Evolutionary conservation across 2,797 vertebrate genomes (phyloP).

Genomic region (Craterocephalus amniculus): DNA sequence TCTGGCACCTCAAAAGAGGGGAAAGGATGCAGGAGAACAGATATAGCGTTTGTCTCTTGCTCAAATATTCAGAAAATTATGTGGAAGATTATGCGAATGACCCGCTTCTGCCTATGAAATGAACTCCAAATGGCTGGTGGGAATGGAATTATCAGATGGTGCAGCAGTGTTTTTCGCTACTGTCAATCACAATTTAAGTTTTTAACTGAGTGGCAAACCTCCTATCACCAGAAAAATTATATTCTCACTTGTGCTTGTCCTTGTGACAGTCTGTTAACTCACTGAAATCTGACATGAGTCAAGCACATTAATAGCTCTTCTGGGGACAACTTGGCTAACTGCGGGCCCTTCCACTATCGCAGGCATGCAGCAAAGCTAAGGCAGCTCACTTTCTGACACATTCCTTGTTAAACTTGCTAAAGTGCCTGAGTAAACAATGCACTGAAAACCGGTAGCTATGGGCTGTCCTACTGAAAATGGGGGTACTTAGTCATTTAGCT

Average conservation of each 20-base stretch:
- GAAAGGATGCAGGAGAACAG: slow-evolving; percentile 7
- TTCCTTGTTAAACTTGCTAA: slow-evolving; percentile 40
- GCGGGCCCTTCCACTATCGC: slow-evolving; percentile 22
- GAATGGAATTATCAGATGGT: slow-evolving; percentile 23
- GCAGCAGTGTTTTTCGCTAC: neutral
- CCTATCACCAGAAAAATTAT: slow-evolving; percentile 18
- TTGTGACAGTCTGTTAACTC: slow-evolving; percentile 32
- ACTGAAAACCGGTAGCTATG: slow-evolving; percentile 39
- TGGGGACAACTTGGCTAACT: slow-evolving; percentile 21
- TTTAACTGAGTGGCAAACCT: slow-evolving; percentile 22
- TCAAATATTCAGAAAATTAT: slow-evolving; percentile 21
- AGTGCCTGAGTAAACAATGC: slow-evolving; percentile 46
- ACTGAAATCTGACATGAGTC: slow-evolving; percentile 36
- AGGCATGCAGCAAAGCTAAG: slow-evolving; percentile 1
- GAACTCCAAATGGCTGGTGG: slow-evolving; percentile 12
- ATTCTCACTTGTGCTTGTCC: slow-evolving; percentile 12
- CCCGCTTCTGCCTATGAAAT: slow-evolving; percentile 8
- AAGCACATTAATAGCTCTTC: slow-evolving; percentile 39
- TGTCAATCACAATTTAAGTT: slow-evolving; percentile 29
- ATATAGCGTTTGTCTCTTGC: slow-evolving; percentile 20
- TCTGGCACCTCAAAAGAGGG: slow-evolving; percentile 15
- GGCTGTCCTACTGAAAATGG: slow-evolving; percentile 23
- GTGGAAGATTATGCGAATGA: slow-evolving; percentile 22
- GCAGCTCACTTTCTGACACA: slow-evolving; percentile 20
- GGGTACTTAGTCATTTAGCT: slow-evolving; percentile 56